Percentiles rank a stretch among this genome's conserved stretches.
phyloP scores from a whole-genome alignment of 2,797 vertebrate genomes.

The Notoglanidium macrostoma region DNA sequence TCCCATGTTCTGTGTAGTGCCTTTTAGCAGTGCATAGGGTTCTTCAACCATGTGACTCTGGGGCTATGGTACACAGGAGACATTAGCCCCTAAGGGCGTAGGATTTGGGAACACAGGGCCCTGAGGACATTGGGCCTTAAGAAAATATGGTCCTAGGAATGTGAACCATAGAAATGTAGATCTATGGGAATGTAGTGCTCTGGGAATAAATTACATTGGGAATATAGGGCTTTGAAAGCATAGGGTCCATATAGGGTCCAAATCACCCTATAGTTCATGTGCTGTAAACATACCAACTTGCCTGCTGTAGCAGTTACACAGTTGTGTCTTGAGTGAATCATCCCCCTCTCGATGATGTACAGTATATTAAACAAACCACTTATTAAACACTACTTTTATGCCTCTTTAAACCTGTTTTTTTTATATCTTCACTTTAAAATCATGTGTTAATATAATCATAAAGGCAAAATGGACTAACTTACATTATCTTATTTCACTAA shows the following conservation, averaged over 20 bases:
- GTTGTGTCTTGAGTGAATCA: background rate
- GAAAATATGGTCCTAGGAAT: background rate
- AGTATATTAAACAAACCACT: background rate
- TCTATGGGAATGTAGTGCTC: too few relatives aligned
- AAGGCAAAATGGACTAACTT: background rate
- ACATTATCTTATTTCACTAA: slow-evolving; percentile 5
- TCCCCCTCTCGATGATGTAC: background rate
- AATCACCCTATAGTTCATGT: background rate
- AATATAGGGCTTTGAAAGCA: background rate
- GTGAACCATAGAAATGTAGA: background rate
- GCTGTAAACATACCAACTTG: background rate
- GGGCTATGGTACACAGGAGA: background rate
- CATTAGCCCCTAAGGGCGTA: background rate
- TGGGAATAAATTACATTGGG: background rate
- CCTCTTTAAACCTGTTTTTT: background rate
- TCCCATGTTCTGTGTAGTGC: background rate
- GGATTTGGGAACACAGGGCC: background rate
- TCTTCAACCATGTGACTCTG: background rate
- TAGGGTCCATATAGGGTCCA: background rate
- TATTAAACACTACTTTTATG: background rate
- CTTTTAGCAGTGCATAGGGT: too few relatives aligned
- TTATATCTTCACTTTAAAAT: background rate
- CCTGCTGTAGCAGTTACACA: background rate
- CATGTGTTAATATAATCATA: background rate
- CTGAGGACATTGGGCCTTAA: background rate